These are phyloP conservation scores for Halcyon badia DNA, from an alignment of 2,797 vertebrate genomes.

Conservation along the genomic window DNA sequence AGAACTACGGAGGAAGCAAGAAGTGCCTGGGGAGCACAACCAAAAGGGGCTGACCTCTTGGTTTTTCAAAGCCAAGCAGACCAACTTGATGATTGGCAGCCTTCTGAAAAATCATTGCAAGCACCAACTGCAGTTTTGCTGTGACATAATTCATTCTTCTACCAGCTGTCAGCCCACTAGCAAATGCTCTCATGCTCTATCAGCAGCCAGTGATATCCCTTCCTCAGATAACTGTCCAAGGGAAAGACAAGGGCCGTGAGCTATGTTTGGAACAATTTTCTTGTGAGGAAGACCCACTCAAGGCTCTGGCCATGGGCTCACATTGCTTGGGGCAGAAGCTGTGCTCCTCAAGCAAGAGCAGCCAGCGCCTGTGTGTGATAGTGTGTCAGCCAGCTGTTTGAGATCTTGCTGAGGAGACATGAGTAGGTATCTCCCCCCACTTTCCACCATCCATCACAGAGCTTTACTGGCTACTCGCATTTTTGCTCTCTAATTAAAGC, in stretches of 20 bases:
- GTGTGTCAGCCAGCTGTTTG: neutral
- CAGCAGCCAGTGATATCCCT: neutral
- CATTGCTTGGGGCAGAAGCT: neutral
- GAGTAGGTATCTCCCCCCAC: constrained; percentile 6
- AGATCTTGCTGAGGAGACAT: neutral
- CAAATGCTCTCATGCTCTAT: neutral
- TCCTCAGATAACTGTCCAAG: neutral
- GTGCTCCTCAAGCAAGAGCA: neutral
- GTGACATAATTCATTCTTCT: neutral
- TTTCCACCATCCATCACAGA: constrained; percentile 17
- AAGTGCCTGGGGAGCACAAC: neutral
- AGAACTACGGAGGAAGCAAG: neutral
- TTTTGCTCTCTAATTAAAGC: constrained; percentile 53
- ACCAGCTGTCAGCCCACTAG: neutral
- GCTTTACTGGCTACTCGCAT: neutral
- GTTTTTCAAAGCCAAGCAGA: neutral
- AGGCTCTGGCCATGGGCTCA: neutral
- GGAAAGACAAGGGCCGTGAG: neutral
- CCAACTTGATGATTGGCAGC: neutral
- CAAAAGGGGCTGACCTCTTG: neutral
- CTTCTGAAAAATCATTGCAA: neutral
- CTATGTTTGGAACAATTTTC: neutral
- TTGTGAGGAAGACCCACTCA: neutral
- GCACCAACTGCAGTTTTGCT: neutral
- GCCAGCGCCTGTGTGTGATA: rapidly evolving